Evolutionary conservation across 2,888 invertebrate species (phyloP).

Genomic region (Neelides folsomi): DNA sequence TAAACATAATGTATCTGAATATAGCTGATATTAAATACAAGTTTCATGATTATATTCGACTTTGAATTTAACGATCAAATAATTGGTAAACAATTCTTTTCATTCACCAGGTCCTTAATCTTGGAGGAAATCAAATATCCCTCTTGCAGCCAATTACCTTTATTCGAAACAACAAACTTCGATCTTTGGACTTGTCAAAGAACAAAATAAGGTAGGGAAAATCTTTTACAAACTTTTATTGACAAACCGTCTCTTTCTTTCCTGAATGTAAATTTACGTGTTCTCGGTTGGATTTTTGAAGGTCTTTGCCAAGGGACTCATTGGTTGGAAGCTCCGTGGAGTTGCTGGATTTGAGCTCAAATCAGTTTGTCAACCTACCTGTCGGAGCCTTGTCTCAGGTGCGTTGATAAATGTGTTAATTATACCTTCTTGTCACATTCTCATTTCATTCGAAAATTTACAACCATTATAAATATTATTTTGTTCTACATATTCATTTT

Average conservation of each 20-base stretch:
- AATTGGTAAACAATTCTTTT: neutral
- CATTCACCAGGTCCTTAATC: constrained; percentile 31
- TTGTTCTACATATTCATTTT: too few species aligned
- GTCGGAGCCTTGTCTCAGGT: constrained; percentile 31
- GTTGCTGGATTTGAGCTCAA: constrained; percentile 33
- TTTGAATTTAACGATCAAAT: too few species aligned
- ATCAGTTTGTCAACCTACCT: constrained; percentile 34
- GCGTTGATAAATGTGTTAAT: constrained; percentile 4
- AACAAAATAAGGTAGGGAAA: constrained; percentile 13
- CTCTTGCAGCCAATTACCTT: constrained; percentile 34
- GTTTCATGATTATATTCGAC: too few species aligned
- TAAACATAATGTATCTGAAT: too few species aligned
- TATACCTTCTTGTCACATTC: constrained; percentile 1
- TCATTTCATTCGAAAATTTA: too few species aligned
- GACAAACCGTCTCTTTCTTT: too few species aligned
- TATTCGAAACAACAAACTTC: constrained; percentile 33
- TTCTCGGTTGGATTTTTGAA: too few species aligned
- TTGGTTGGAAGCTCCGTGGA: constrained; percentile 34
- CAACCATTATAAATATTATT: too few species aligned
- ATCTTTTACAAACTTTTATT: too few species aligned
- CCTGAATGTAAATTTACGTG: too few species aligned
- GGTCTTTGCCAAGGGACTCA: constrained; percentile 34
- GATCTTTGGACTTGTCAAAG: constrained; percentile 33
- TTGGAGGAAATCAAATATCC: constrained; percentile 34
- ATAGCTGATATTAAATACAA: too few species aligned